A percentile compares a stretch with the other conserved stretches of the same genome.
phyloP scores from a whole-genome alignment of 2,797 vertebrate genomes.

The Schizothorax lantsangensis region DNA sequence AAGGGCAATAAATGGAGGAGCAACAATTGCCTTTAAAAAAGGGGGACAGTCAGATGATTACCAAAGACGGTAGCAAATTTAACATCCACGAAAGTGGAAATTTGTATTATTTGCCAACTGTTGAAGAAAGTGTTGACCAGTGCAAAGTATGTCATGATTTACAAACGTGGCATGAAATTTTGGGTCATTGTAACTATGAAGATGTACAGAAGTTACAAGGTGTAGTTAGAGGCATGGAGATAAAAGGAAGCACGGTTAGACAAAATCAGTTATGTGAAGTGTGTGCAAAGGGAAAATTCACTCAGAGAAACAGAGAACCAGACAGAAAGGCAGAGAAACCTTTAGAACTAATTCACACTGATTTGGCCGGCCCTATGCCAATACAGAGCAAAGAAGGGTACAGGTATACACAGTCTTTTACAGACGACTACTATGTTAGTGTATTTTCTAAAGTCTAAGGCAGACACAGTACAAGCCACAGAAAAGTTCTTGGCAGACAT shows the following conservation, averaged over 20 bases:
- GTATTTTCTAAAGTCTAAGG: constrained; percentile 38
- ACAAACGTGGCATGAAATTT: background rate
- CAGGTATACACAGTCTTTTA: background rate
- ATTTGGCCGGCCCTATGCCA: background rate
- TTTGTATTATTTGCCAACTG: constrained; percentile 56
- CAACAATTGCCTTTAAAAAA: constrained; percentile 53
- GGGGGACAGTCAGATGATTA: constrained; percentile 40
- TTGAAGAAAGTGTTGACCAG: constrained; percentile 21
- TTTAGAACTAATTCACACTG: background rate
- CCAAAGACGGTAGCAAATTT: constrained; percentile 53
- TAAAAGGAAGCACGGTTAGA: background rate
- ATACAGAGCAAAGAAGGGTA: background rate
- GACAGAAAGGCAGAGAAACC: background rate
- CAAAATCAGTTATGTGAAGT: no score
- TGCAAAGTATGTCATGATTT: constrained; percentile 21
- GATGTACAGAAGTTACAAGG: constrained; percentile 20
- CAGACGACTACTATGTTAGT: constrained; percentile 7
- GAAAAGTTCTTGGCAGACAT: constrained; percentile 21
- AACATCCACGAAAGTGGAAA: constrained; percentile 34
- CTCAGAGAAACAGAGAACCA: background rate
- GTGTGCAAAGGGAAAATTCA: background rate
- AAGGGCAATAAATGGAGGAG: constrained; percentile 47
- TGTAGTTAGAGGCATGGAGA: constrained; percentile 57
- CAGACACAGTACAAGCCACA: constrained; percentile 36
- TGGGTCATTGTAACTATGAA: background rate